phyloP scores from a whole-genome alignment of 2,888 invertebrate genomes.

The Microdon myrmicae region DNA sequence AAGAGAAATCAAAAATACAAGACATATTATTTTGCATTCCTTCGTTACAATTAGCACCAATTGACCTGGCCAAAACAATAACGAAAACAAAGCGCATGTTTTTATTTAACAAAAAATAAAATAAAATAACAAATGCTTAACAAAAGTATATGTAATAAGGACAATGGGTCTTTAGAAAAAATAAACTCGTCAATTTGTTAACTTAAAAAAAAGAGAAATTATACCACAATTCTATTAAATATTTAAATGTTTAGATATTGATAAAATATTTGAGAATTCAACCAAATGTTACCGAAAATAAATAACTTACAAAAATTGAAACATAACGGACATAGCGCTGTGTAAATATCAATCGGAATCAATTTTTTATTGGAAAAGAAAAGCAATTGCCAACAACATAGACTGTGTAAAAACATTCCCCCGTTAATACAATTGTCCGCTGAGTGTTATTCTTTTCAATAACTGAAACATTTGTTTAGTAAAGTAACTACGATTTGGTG shows the following conservation, averaged over 20 bases:
- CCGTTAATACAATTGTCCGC: too few relatives aligned
- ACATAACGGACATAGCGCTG: too few relatives aligned
- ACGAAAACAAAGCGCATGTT: slow-evolving; percentile 42
- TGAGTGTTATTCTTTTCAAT: too few relatives aligned
- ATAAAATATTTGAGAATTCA: slow-evolving; percentile 4
- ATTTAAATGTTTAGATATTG: slow-evolving; percentile 4
- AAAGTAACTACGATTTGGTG: too few relatives aligned
- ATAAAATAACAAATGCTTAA: slow-evolving; percentile 29
- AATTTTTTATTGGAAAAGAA: neutral
- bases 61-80: slow-evolving; percentile 31
- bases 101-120: slow-evolving; percentile 41
- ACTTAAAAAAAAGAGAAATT: slow-evolving; percentile 15
- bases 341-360: too few relatives aligned
- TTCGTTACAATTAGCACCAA: slow-evolving; percentile 4
- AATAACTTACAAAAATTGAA: slow-evolving; percentile 1
- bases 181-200: slow-evolving; percentile 51
- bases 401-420: too few relatives aligned
- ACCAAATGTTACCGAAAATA: slow-evolving; percentile 2
- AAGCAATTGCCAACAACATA: neutral
- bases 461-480: too few relatives aligned
- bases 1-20: slow-evolving; percentile 21
- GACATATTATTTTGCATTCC: slow-evolving; percentile 11
- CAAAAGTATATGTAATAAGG: slow-evolving; percentile 17
- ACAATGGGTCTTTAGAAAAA: slow-evolving; percentile 31
- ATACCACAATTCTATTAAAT: slow-evolving; percentile 9